phyloP scores from a whole-genome alignment of 2,888 invertebrate genomes.

The Harpalus rubripes region DNA sequence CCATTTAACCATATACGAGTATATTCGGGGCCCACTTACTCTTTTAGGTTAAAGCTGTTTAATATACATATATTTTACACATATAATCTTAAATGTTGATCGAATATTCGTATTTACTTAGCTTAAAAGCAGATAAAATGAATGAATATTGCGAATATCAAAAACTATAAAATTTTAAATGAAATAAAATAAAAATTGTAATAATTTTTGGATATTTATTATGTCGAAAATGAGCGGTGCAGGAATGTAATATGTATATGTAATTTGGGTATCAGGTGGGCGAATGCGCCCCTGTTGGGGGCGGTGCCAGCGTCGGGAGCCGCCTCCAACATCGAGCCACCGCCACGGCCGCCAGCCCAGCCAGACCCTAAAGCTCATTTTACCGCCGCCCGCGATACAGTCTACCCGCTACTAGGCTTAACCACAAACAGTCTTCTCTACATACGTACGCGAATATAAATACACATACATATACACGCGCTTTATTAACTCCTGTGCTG shows the following conservation, averaged over 20 bases:
- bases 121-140: too few relatives aligned
- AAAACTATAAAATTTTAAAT: too few relatives aligned
- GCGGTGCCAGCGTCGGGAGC: constrained; percentile 77
- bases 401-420: neutral
- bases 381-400: constrained; percentile 74
- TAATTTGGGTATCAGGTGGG: constrained; percentile 71
- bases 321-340: constrained; percentile 79
- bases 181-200: too few relatives aligned
- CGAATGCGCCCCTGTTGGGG: constrained; percentile 74
- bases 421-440: neutral
- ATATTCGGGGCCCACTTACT: too few relatives aligned
- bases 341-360: constrained; percentile 68
- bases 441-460: neutral
- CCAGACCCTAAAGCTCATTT: constrained; percentile 68
- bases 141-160: too few relatives aligned
- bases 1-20: too few relatives aligned
- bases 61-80: too few relatives aligned
- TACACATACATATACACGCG: neutral
- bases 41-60: too few relatives aligned
- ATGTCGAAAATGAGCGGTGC: too few relatives aligned
- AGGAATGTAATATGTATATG: neutral
- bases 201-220: neutral
- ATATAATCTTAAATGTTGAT: too few relatives aligned
- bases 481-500: constrained; percentile 2
- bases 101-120: too few relatives aligned